Evolutionary conservation across 2,113 vertebrate genomes (phyloP).

Genomic region (Chlorodrepanis virens): DNA sequence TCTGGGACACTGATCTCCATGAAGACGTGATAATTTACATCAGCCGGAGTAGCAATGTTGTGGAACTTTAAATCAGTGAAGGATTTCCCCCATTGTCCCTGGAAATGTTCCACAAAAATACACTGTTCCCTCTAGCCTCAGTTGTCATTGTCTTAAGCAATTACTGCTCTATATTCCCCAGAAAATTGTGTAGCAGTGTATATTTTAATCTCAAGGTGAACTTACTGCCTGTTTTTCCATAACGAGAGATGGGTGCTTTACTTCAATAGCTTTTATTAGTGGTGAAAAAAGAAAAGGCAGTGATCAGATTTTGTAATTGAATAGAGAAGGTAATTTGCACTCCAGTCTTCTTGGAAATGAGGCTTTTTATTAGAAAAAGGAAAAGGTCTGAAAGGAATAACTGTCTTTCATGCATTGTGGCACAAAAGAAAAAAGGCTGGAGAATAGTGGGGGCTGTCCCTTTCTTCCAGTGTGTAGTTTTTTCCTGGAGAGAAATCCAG

Average conservation of each 20-base stretch:
- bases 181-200: neutral
- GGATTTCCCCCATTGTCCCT: neutral
- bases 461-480: neutral
- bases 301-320: conserved; percentile 27
- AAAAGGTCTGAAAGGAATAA: conserved; percentile 1
- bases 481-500: neutral
- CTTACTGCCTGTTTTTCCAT: conserved; percentile 2
- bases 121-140: neutral
- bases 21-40: neutral
- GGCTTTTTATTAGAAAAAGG: conserved; percentile 42
- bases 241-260: neutral
- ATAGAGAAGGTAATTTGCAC: conserved; percentile 31
- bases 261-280: conserved; percentile 37
- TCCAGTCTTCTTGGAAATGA: conserved; percentile 26
- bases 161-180: neutral
- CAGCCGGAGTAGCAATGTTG: neutral
- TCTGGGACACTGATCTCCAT: neutral
- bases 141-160: conserved; percentile 1
- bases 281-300: neutral
- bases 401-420: neutral
- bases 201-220: conserved; percentile 62
- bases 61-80: neutral
- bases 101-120: neutral
- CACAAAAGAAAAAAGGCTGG: neutral
- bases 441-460: neutral